Percentiles rank a stretch among this genome's conserved stretches.
phyloP scores from a whole-genome alignment of 2,113 vertebrate genomes.

The Oryzias curvinotus region DNA sequence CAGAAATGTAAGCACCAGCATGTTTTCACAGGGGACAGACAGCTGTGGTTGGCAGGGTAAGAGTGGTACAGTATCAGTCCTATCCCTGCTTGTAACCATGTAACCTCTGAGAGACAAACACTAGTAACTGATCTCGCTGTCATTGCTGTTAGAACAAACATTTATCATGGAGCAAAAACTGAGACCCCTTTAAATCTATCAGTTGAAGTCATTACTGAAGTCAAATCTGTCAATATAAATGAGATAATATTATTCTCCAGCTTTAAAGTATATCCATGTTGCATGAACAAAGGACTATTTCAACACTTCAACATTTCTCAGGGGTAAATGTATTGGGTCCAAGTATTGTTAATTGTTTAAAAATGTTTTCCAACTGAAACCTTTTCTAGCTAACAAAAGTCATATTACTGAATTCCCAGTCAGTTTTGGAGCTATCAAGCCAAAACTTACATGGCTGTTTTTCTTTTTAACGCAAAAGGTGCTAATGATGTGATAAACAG shows the following conservation, averaged over 20 bases:
- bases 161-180: constrained; percentile 36
- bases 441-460: background rate
- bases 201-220: constrained; percentile 25
- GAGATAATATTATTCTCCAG: constrained; percentile 4
- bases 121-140: constrained; percentile 45
- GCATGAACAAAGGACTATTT: too few species aligned
- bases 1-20: constrained; percentile 60
- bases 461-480: background rate
- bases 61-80: constrained; percentile 50
- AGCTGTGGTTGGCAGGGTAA: constrained; percentile 53
- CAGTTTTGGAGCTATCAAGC: background rate
- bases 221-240: constrained; percentile 15
- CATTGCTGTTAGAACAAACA: constrained; percentile 45
- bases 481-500: constrained; percentile 18
- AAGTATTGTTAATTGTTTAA: background rate
- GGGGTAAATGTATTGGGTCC: too few species aligned
- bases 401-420: background rate
- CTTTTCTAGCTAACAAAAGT: background rate
- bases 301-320: too few species aligned
- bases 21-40: constrained; percentile 56
- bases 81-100: constrained; percentile 11
- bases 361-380: background rate
- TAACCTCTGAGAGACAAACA: constrained; percentile 41
- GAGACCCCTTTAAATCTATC: constrained; percentile 26
- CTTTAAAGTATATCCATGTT: too few species aligned